Conservation (phyloP, 2,888 invertebrate species). For the Lithophane socia region DNA sequence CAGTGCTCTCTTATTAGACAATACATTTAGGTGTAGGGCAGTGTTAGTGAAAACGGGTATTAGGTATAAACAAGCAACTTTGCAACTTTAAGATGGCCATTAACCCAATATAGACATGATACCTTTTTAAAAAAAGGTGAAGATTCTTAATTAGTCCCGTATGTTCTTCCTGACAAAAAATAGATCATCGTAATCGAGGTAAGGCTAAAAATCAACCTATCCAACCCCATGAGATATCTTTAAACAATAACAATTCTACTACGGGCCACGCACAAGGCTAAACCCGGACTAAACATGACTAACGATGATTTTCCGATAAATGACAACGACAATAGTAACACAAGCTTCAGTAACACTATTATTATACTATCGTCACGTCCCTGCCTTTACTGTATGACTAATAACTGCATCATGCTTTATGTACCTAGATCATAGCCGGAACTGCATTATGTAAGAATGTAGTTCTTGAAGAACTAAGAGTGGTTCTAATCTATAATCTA, state of each 20-base stretch:
- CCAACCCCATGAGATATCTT: background rate
- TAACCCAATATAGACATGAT: no score
- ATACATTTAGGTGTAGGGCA: no score
- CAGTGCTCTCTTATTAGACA: no score
- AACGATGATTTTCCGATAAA: conserved; percentile 36
- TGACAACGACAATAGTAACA: conserved; percentile 29
- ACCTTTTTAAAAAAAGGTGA: background rate
- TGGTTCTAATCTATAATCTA: no score
- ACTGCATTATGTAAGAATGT: conserved; percentile 34
- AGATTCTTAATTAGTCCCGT: background rate
- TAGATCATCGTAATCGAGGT: background rate
- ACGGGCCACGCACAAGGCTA: conserved; percentile 1
- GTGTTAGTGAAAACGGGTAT: no score
- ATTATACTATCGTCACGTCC: conserved; percentile 46
- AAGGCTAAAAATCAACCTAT: no score
- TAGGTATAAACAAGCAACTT: no score
- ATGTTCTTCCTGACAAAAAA: background rate
- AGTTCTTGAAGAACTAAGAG: background rate
- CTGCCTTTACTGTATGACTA: conserved; percentile 31
- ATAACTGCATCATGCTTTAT: conserved; percentile 28
- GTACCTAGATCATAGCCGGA: conserved; percentile 33
- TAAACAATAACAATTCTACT: background rate
- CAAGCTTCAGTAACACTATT: conserved; percentile 31
- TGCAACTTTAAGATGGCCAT: no score
- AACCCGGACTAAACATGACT: conserved; percentile 30